Evolutionary conservation across 2,888 invertebrate species (phyloP).

Genomic region (Helleia helle): DNA sequence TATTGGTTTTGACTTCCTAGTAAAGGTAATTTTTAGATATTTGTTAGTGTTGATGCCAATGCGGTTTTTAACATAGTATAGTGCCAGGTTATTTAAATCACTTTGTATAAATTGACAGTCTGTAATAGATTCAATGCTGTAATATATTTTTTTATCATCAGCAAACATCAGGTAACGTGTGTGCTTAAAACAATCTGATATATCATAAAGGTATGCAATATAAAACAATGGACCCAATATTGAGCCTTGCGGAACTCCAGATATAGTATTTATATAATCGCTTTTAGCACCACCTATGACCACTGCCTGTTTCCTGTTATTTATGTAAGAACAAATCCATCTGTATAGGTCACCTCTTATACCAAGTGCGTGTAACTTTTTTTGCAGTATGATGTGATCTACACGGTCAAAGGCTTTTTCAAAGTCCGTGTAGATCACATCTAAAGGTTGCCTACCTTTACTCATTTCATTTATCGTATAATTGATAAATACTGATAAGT

Average conservation of each 20-base stretch:
- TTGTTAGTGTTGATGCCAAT: constrained; percentile 3
- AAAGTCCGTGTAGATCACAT: constrained; percentile 11
- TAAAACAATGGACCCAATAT: constrained; percentile 6
- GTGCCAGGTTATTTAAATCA: constrained; percentile 5
- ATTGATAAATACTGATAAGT: constrained; percentile 3
- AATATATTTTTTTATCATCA: constrained; percentile 11
- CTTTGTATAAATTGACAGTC: constrained; percentile 6
- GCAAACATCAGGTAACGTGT: constrained; percentile 6
- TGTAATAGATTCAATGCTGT: not conserved
- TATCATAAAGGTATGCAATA: constrained; percentile 8
- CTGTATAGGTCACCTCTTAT: too few species aligned
- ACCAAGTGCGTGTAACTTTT: too few species aligned
- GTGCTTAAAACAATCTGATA: not conserved
- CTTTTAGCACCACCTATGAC: constrained; percentile 6
- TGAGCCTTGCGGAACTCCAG: constrained; percentile 10
- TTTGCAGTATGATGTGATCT: constrained; percentile 5
- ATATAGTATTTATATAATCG: not conserved
- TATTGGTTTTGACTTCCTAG: too few species aligned
- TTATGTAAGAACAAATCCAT: constrained; percentile 13
- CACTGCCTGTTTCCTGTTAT: constrained; percentile 12
- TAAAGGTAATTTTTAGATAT: not conserved
- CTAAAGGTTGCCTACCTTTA: constrained; percentile 10
- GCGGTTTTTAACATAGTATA: constrained; percentile 2
- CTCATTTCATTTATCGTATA: constrained; percentile 8
- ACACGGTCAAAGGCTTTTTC: constrained; percentile 11